Conservation (phyloP, 2,888 invertebrate genomes). For the Ormyrus nitidulus region DNA sequence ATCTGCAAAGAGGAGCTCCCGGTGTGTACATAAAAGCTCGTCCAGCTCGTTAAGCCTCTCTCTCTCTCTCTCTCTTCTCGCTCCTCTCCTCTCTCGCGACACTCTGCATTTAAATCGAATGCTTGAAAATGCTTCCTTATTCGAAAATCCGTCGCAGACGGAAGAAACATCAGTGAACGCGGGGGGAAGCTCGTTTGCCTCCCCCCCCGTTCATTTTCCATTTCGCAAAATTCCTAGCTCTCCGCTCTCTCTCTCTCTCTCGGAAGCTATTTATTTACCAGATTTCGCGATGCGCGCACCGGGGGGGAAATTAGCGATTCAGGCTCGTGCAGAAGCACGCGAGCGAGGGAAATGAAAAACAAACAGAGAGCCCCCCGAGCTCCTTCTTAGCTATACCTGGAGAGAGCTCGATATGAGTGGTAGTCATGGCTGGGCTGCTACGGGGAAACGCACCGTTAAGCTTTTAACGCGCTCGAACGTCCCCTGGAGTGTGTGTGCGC, state of each 20-base stretch:
- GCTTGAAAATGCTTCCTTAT: neutral
- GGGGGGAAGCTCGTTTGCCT: neutral
- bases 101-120: no score
- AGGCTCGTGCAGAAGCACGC: constrained; percentile 36
- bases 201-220: neutral
- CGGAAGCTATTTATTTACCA: constrained; percentile 47
- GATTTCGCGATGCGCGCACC: constrained; percentile 49
- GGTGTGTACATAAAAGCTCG: no score
- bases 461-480: no score
- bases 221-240: constrained; percentile 18
- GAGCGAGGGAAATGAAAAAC: constrained; percentile 60
- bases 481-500: no score
- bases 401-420: no score
- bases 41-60: no score
- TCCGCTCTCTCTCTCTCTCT: neutral
- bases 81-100: no score
- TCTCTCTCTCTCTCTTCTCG: no score
- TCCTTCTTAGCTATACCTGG: no score
- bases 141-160: constrained; percentile 1
- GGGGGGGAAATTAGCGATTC: constrained; percentile 56
- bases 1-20: no score
- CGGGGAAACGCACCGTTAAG: no score
- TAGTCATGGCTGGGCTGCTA: no score
- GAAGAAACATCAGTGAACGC: neutral
- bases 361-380: constrained; percentile 49